Base-by-base conservation (phyloP, 2,113 vertebrate species). In the Stercorarius parasiticus region DNA sequence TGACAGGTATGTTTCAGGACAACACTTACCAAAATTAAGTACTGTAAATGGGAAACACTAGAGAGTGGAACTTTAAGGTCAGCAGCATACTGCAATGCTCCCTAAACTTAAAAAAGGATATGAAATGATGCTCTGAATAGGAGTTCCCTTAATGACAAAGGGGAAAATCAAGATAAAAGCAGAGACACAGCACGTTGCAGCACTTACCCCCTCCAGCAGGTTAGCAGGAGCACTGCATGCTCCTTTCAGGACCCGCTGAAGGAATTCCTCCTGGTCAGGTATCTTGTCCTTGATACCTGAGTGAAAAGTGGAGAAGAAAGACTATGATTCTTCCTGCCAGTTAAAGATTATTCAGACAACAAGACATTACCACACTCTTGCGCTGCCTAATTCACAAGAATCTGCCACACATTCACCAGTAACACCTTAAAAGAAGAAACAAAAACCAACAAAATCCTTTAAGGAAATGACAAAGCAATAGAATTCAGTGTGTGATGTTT, bases 201-300 rank as follows among this genome's bases (percentile, higher is more conserved):
- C 93, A 97, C 99, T 98, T 95, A 99, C 99, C 98, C 99, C 98
- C 95, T 99, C 99, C 98, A 99, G 98, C 95, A 99, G 98, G 79
- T 98, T 98, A 85, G 99, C 98, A 93, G 99, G 99, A 43, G 98
- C 99, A 92, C 99, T 99, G 97, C 98, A 98, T 10, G 99, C 98
- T 95, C 99, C 99, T 13, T 95, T 97, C 93, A 99, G 96, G 58
- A 97, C 98, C 94, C 97, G 98, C 93, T 98, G 98, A 96, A 99
- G 98, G 97, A 99, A 98, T 45, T 98, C 97, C 88, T 98, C 97
- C 98, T 99, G 99, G 95, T 99, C 98, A 86, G 98, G 97, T 90
- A 99, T 98, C 97, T 98, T 99, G 92, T 99, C 99, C 90, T 98
- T 99, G 88, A 99, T 98, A 97, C 99, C 99, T 99, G 94, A 67